Percentiles rank a stretch among this genome's conserved stretches.
Conservation (phyloP, 2,113 vertebrate species). For the Eretmochelys imbricata region DNA sequence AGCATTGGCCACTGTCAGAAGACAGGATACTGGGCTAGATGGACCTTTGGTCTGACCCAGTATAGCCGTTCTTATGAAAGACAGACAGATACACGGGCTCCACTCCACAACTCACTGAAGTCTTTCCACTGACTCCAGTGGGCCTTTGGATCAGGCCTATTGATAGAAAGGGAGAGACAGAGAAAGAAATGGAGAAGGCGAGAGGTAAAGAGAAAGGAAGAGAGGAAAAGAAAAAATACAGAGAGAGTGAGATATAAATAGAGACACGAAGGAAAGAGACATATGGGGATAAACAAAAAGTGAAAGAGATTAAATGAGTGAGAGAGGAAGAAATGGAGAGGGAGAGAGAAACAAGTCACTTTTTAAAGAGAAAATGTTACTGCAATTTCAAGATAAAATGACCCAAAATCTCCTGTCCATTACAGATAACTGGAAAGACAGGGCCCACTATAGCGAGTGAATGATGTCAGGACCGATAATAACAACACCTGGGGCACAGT, state of each 20-base stretch:
- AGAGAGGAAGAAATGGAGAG: conserved; percentile 10
- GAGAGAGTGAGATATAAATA: background rate
- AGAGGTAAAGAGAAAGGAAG: background rate
- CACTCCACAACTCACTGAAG: background rate
- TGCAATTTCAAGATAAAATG: conserved; percentile 60
- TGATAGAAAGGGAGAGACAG: background rate
- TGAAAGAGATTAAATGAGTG: background rate
- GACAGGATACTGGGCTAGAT: no score
- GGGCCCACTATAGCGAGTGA: conserved; percentile 53
- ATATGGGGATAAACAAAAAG: background rate
- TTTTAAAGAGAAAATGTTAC: conserved; percentile 48
- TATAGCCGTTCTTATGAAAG: no score
- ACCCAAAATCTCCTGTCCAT: conserved; percentile 59
- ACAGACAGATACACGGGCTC: background rate
- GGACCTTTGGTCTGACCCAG: no score
- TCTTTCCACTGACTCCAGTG: background rate
- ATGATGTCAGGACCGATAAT: conserved; percentile 51
- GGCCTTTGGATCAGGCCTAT: background rate
- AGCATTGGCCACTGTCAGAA: no score
- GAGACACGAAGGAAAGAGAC: background rate
- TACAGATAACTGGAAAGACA: conserved; percentile 66
- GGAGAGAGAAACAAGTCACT: background rate
- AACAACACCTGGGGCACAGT: conserved; percentile 36
- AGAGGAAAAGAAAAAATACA: background rate
- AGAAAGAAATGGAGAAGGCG: background rate